These are phyloP conservation scores for Cylindroiulus punctatus DNA, from an alignment of 2,888 invertebrate species.

Conservation along the genomic window DNA sequence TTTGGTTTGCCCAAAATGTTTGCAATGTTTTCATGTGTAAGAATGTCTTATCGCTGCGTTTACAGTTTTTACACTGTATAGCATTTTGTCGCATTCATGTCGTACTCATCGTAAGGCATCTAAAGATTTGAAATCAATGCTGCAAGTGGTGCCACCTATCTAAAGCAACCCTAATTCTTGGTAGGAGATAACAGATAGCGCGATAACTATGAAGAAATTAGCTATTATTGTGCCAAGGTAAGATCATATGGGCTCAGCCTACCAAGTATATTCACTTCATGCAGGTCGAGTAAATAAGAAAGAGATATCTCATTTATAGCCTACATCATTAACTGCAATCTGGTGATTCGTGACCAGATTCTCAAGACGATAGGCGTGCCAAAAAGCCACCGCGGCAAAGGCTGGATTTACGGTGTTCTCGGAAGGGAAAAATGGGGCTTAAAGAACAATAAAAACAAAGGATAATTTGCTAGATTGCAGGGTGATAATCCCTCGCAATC, in stretches of 20 bases:
- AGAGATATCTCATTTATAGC: not conserved
- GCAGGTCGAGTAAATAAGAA: not conserved
- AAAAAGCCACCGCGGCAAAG: not conserved
- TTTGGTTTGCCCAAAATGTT: no score
- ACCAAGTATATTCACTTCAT: not conserved
- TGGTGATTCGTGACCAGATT: constrained; percentile 1
- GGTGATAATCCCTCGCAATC: not conserved
- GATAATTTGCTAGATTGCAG: not conserved
- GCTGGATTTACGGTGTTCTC: not conserved
- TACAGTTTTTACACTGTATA: no score
- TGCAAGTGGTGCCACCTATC: not conserved
- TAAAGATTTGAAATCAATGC: no score
- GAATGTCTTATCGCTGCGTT: no score
- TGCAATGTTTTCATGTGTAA: no score
- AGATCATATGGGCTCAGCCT: not conserved
- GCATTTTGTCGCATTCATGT: no score
- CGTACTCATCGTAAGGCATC: no score
- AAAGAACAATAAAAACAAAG: not conserved
- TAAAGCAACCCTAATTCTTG: not conserved
- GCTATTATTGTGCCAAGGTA: not conserved
- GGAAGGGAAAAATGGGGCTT: not conserved
- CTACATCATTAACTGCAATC: not conserved
- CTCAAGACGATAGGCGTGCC: not conserved
- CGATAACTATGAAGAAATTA: not conserved
- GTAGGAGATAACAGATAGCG: not conserved